Evolutionary conservation across 2,113 vertebrate genomes (phyloP).

Genomic region (Raja brachyura): DNA sequence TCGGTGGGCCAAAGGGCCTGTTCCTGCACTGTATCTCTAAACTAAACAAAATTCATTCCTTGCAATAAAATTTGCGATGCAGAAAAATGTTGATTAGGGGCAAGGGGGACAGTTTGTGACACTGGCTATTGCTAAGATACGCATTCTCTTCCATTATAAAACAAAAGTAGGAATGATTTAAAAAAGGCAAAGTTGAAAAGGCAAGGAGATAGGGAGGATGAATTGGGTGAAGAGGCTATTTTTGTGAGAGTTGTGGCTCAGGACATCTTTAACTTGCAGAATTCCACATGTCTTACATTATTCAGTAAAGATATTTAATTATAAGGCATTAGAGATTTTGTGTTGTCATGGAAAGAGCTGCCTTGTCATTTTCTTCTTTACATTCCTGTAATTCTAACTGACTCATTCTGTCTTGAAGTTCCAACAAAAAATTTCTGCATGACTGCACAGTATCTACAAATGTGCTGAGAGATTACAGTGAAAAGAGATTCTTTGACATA

Average conservation of each 20-base stretch:
- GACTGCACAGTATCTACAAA: background rate
- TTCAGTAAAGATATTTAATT: no score
- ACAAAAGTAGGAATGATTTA: no score
- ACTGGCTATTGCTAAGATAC: background rate
- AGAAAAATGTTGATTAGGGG: background rate
- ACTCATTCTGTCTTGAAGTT: background rate
- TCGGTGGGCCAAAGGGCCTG: no score
- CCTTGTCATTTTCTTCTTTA: background rate
- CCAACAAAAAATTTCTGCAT: background rate
- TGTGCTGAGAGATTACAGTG: background rate
- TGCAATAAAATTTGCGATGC: background rate
- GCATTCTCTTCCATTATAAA: background rate
- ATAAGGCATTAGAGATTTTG: no score
- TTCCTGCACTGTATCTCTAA: no score
- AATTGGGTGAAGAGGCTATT: background rate
- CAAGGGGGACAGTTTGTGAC: background rate
- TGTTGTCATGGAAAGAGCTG: no score
- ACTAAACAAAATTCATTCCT: background rate
- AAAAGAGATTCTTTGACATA: background rate
- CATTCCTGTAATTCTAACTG: background rate
- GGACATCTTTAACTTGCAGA: background rate
- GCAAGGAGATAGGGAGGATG: background rate
- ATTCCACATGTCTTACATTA: no score
- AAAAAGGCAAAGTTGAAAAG: background rate
- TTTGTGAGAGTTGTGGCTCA: background rate